Base-by-base conservation (phyloP, 2,888 invertebrate genomes). In the Opisthograptis luteolata region DNA sequence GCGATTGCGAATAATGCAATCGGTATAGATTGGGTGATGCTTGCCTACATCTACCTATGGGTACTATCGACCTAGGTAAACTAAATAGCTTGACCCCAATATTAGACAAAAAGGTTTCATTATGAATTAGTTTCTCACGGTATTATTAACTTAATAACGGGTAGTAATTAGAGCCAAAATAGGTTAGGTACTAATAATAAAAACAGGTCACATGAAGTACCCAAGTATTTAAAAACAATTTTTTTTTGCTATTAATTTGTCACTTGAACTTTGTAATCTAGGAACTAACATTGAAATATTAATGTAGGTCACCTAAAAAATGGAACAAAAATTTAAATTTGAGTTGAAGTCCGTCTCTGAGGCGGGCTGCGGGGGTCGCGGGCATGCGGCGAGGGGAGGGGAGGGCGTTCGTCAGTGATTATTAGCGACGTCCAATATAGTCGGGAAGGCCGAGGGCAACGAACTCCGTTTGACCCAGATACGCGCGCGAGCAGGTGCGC, bases 391-490 rank as follows among this genome's bases (percentile, higher is more conserved):
- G 67, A 62, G 67, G 60, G 52, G 55, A 48, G 55, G 53, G 56
- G 53, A 50, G 44, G n/a, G n/a, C n/a, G n/a, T 56, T 64, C 60
- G 53, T 62, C 59, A 63, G 73, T 69, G 77, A 81, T 82, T 84
- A 87, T 88, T 86, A 84, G 84, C 85, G 84, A 80, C 80, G 81
- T 82, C 84, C 77, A 87, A 89, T 88, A 88, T 88, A 89, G 87
- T 82, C 78, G 87, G 87, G 89, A 90, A 89, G 89, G 89, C 89
- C 89, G 89, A 87, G 89, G 87, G 87, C 88, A 88, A 88, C 86
- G 89, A 90, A 87, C 89, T 89, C 87, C 67, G 88, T 84, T 84
- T 88, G 90, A 89, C 90, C 90, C 71, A 90, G 89, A 86, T 90
- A 76, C 69, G 64, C 56, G 57, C 56, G 60, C 52, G 66, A 67